Evolutionary conservation across 92 coral and sea anemone genomes (phyloP).

Genomic region (Parazoanthus atlanticus): DNA sequence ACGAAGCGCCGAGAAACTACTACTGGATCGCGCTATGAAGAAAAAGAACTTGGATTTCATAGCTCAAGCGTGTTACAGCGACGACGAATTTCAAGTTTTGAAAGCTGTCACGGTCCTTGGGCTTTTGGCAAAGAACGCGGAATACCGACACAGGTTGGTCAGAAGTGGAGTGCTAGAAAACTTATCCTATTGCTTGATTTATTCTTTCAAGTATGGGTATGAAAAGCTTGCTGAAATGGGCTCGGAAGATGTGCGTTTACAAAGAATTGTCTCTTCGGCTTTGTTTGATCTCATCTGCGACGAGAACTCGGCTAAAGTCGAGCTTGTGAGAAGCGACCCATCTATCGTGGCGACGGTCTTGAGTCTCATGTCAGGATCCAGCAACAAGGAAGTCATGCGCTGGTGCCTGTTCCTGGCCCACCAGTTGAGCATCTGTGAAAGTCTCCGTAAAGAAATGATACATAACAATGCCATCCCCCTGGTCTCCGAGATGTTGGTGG

Average conservation of each 20-base stretch:
- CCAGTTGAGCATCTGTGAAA: constrained; percentile 84
- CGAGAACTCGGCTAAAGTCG: constrained; percentile 59
- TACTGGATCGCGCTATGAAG: constrained; percentile 82
- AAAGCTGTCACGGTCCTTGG: constrained; percentile 85
- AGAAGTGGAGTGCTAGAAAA: constrained; percentile 73
- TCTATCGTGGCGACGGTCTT: constrained; percentile 65
- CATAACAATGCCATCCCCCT: constrained; percentile 62
- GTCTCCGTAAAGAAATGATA: constrained; percentile 63
- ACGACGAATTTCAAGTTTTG: constrained; percentile 74
- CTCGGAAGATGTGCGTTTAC: constrained; percentile 69
- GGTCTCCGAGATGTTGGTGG: constrained; percentile 77
- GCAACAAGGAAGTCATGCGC: constrained; percentile 85
- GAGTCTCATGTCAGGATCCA: constrained; percentile 67
- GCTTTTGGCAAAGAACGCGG: constrained; percentile 73
- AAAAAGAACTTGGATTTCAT: constrained; percentile 72
- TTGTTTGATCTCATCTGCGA: constrained; percentile 84
- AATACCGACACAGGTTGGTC: constrained; percentile 58
- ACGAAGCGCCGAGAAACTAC: constrained; percentile 81
- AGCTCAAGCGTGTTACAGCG: constrained; percentile 65
- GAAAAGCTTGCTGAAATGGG: constrained; percentile 62
- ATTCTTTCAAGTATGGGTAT: constrained; percentile 75
- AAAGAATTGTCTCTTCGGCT: constrained; percentile 74
- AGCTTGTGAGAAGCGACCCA: constrained; percentile 67
- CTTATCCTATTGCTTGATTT: constrained; percentile 73
- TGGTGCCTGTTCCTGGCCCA: constrained; percentile 81